Percentiles rank a stretch among this genome's conserved stretches.
phyloP scores from a whole-genome alignment of 2,888 invertebrate genomes.

The Pelosia muscerda region DNA sequence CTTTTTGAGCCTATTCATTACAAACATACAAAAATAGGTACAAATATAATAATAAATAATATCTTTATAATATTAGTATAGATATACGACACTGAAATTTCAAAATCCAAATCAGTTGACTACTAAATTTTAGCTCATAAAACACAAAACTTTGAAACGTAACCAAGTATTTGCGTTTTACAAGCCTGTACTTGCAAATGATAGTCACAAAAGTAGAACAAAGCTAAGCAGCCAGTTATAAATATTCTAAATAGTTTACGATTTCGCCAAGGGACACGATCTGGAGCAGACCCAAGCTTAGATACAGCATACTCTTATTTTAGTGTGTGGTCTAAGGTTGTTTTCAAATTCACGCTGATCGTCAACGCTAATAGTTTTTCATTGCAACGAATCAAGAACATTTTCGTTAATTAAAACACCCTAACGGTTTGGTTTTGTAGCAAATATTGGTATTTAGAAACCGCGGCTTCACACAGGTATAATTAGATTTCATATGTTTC shows the following conservation, averaged over 20 bases:
- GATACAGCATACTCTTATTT: slow-evolving; percentile 27
- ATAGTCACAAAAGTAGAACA: not conserved
- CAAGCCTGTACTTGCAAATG: not conserved
- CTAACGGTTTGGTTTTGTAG: too few relatives aligned
- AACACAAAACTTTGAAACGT: not conserved
- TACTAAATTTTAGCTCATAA: not conserved
- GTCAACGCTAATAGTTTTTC: too few relatives aligned
- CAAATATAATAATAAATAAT: too few relatives aligned
- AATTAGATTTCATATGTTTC: too few relatives aligned
- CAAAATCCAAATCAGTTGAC: not conserved
- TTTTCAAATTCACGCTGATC: not conserved
- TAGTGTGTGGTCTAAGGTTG: not conserved
- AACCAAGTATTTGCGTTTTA: not conserved
- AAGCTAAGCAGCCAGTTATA: slow-evolving; percentile 31
- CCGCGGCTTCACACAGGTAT: too few relatives aligned
- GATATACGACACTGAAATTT: not conserved
- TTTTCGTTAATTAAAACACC: too few relatives aligned
- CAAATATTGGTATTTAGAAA: too few relatives aligned
- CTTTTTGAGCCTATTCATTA: too few relatives aligned
- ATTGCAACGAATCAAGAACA: too few relatives aligned
- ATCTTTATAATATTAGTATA: too few relatives aligned
- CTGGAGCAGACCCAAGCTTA: slow-evolving; percentile 41
- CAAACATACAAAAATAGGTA: too few relatives aligned
- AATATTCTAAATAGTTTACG: slow-evolving; percentile 45
- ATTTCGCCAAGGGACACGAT: slow-evolving; percentile 42